phyloP scores from a whole-genome alignment of 2,888 invertebrate species.

The Eudemis profundana region DNA sequence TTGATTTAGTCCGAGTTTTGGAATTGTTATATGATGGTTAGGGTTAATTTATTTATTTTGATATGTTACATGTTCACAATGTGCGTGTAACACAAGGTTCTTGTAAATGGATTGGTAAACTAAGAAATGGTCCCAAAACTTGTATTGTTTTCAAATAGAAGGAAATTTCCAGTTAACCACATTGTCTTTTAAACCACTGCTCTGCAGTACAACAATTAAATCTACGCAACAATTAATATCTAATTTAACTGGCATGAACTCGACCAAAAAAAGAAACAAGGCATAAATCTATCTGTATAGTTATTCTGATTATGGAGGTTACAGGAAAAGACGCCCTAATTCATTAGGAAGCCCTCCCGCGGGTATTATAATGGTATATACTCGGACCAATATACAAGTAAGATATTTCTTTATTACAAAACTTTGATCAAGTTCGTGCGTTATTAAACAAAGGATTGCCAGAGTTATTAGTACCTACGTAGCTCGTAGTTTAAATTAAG shows the following conservation, averaged over 20 bases:
- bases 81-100: too few species aligned
- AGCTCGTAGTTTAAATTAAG: neutral
- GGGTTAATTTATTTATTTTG: too few species aligned
- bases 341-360: constrained; percentile 18
- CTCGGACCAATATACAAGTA: neutral
- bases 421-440: constrained; percentile 2
- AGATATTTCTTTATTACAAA: constrained; percentile 34
- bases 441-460: constrained; percentile 2
- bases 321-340: constrained; percentile 17
- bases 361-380: constrained; percentile 16
- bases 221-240: neutral
- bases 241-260: neutral
- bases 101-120: too few species aligned
- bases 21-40: too few species aligned
- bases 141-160: too few species aligned
- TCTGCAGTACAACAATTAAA: too few species aligned
- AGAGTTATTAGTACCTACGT: neutral
- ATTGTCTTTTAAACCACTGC: too few species aligned
- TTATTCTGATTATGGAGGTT: constrained; percentile 32
- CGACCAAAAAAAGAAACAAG: constrained; percentile 7
- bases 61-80: too few species aligned
- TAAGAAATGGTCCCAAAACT: too few species aligned
- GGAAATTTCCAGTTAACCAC: too few species aligned
- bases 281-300: constrained; percentile 33
- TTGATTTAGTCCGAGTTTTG: too few species aligned